phyloP scores from a whole-genome alignment of 2,888 invertebrate genomes.

The Cylindroiulus punctatus region DNA sequence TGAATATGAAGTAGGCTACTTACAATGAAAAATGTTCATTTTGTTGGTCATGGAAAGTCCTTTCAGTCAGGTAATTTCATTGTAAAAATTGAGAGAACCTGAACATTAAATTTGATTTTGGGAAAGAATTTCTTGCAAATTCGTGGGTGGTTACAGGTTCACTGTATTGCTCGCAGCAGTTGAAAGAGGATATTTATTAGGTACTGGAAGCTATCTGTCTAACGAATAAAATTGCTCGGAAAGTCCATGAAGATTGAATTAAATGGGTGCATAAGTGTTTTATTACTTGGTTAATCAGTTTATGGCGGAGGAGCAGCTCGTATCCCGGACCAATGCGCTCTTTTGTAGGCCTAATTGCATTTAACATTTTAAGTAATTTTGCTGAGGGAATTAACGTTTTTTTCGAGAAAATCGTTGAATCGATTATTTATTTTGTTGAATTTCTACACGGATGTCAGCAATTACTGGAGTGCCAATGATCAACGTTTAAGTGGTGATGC shows the following conservation, averaged over 20 bases:
- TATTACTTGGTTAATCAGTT: slow-evolving; percentile 3
- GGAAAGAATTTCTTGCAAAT: no score
- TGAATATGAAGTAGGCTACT: no score
- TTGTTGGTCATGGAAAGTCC: no score
- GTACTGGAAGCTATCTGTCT: neutral
- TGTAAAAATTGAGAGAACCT: no score
- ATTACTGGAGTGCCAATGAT: slow-evolving; percentile 9
- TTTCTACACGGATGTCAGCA: slow-evolving; percentile 16
- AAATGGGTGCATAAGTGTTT: neutral
- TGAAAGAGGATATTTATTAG: neutral
- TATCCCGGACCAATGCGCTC: neutral
- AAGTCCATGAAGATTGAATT: neutral
- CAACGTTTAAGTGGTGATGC: neutral
- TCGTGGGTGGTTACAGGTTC: no score
- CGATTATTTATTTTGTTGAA: slow-evolving; percentile 6
- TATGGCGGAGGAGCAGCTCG: neutral
- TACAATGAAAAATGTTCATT: no score
- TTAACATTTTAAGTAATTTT: neutral
- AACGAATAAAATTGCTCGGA: neutral
- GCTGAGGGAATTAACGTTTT: neutral
- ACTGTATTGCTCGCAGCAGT: neutral
- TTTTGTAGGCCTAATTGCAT: neutral
- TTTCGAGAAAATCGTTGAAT: neutral
- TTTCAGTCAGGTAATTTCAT: no score
- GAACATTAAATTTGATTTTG: no score